These are phyloP conservation scores for Clivina fossor DNA, from an alignment of 2,888 invertebrate genomes.

Conservation along the genomic window DNA sequence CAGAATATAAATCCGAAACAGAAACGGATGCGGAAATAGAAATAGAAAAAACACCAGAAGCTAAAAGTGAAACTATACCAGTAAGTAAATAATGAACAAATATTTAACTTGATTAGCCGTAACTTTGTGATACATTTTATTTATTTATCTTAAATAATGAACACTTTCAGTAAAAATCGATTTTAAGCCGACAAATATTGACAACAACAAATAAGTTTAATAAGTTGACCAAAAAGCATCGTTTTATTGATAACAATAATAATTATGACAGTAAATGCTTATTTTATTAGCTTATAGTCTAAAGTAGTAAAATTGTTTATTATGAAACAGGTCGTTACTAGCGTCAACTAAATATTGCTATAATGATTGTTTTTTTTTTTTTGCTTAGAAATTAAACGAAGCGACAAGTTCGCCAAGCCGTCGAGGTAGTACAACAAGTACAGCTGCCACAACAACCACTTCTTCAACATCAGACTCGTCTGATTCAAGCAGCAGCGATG, in stretches of 20 bases:
- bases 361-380: neutral
- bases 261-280: too few species aligned
- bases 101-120: too few species aligned
- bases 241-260: too few species aligned
- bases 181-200: too few species aligned
- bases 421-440: slow-evolving; percentile 51
- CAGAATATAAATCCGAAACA: slow-evolving; percentile 40
- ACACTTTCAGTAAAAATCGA: too few species aligned
- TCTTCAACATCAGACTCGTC: slow-evolving; percentile 46
- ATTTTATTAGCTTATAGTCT: too few species aligned
- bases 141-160: too few species aligned
- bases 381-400: slow-evolving; percentile 9
- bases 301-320: neutral
- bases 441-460: slow-evolving; percentile 38
- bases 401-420: slow-evolving; percentile 21
- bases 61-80: slow-evolving; percentile 40
- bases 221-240: too few species aligned
- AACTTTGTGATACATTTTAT: too few species aligned
- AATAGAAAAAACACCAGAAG: slow-evolving; percentile 36
- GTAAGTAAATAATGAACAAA: too few species aligned
- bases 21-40: slow-evolving; percentile 48
- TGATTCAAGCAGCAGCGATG: slow-evolving; percentile 60
- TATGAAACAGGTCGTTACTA: neutral
- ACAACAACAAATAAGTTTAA: too few species aligned
- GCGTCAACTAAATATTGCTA: neutral